Base-by-base conservation (phyloP, 2,888 invertebrate species). In the Listrodromus nycthemerus region DNA sequence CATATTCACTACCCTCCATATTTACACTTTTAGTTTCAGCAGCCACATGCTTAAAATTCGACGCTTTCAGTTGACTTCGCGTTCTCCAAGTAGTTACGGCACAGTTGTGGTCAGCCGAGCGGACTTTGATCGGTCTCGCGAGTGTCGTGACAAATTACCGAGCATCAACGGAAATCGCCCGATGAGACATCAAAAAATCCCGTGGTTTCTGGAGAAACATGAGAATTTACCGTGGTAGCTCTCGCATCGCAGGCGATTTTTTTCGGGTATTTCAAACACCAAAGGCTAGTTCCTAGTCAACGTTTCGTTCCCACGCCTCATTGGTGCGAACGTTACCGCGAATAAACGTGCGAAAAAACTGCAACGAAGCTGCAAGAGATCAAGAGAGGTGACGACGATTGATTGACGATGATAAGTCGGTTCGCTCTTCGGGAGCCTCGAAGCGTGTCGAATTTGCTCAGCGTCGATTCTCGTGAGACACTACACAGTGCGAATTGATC, bases 291-390 rank as follows among this genome's bases (percentile, higher is more conserved):
- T 21, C 21, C 19, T 21, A 8, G 27, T 58, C 58, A 27, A 24
- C 16, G 24, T 13, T 16, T 10, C 24, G 58, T 58, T 58, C 48
- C 48, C 61, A 16, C 48, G 7, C 19, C 5, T 19, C 73, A 19
- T 61, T 27, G 27, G 58, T 30, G 30, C 21, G 19, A 66, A 66
- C 61, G 13, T n/a, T 30, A 27, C 16, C 58, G 58, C 63, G 8
- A 61, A 74, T 74, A 13, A 61, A 74, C 63, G 45, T 63, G 73
- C 19, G 30, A 30, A 74, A 27, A n/a, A 48, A n/a, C 16, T 45
- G 7, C 30, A 2, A 33, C 5, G 45, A 41, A 45, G 63, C 30
- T 30, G 58, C 16, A 13, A 16, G 30, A 61, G 19, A 48, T 48
- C 45, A 45, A 19, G 19, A 73, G 41, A 8, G 27, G 61, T 48